Conservation (phyloP, 1,140 invertebrate species). For the Tribolium madens region DNA sequence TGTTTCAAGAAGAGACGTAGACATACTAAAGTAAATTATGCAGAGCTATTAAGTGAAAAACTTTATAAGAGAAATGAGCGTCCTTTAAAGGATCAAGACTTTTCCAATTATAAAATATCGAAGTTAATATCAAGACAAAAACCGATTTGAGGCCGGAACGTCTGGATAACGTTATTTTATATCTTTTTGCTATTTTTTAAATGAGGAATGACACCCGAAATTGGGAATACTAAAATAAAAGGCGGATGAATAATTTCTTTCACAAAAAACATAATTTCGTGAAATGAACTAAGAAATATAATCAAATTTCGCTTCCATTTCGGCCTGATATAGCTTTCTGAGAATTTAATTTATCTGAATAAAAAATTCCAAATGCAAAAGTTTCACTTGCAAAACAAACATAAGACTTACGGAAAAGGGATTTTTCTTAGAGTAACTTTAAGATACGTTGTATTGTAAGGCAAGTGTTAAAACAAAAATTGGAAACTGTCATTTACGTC, state of each 20-base stretch:
- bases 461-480: too few species aligned
- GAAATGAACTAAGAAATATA: slow-evolving; percentile 18
- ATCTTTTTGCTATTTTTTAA: not conserved
- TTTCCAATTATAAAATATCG: not conserved
- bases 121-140: not conserved
- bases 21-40: not conserved
- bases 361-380: slow-evolving; percentile 17
- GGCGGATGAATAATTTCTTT: slow-evolving; percentile 3
- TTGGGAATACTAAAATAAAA: not conserved
- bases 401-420: slow-evolving; percentile 3
- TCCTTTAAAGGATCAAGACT: not conserved
- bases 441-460: not conserved
- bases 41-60: not conserved
- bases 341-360: slow-evolving; percentile 30
- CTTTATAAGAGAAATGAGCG: not conserved
- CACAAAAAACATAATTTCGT: slow-evolving; percentile 1
- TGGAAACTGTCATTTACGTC: too few species aligned
- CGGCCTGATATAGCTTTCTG: not conserved
- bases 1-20: slow-evolving; percentile 1
- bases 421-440: not conserved
- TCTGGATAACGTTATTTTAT: not conserved
- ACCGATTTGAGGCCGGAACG: not conserved
- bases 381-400: slow-evolving; percentile 8
- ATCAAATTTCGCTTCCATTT: slow-evolving; percentile 24
- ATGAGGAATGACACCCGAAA: slow-evolving; percentile 3